These are phyloP conservation scores for Sycophila sp. DNA, from an alignment of 1,140 invertebrate genomes.

Conservation along the genomic window DNA sequence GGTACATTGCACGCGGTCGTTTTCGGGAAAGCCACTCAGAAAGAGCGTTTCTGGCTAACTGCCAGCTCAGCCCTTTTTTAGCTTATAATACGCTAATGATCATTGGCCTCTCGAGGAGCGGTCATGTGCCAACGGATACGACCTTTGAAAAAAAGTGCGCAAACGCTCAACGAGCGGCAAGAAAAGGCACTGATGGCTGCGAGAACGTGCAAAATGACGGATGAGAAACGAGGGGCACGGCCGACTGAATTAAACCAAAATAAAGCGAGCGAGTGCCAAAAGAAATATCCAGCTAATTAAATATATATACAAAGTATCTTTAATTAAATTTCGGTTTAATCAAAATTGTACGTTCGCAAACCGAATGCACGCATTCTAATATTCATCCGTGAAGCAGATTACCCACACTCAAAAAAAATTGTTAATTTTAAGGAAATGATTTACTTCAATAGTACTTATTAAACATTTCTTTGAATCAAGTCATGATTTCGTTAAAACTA, in stretches of 20 bases:
- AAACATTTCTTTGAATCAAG: too few relatives aligned
- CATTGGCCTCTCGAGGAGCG: slow-evolving; percentile 10
- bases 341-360: background rate
- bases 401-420: too few relatives aligned
- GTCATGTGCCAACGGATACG: background rate
- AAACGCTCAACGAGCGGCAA: background rate
- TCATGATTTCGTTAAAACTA: too few relatives aligned
- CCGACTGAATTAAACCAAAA: too few relatives aligned
- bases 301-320: background rate
- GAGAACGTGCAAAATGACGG: background rate
- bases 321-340: background rate
- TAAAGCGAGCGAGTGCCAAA: too few relatives aligned
- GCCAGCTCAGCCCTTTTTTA: slow-evolving; percentile 12
- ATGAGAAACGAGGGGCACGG: too few relatives aligned
- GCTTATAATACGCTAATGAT: slow-evolving; percentile 30
- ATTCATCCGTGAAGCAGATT: too few relatives aligned
- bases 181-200: background rate
- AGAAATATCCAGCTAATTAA: background rate
- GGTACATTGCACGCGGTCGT: background rate
- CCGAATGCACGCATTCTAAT: too few relatives aligned
- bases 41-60: background rate
- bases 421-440: too few relatives aligned
- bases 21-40: slow-evolving; percentile 3
- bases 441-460: too few relatives aligned
- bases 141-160: background rate